Evolutionary conservation across 2,113 vertebrate species (phyloP).

Genomic region (Heterotilapia buettikoferi): DNA sequence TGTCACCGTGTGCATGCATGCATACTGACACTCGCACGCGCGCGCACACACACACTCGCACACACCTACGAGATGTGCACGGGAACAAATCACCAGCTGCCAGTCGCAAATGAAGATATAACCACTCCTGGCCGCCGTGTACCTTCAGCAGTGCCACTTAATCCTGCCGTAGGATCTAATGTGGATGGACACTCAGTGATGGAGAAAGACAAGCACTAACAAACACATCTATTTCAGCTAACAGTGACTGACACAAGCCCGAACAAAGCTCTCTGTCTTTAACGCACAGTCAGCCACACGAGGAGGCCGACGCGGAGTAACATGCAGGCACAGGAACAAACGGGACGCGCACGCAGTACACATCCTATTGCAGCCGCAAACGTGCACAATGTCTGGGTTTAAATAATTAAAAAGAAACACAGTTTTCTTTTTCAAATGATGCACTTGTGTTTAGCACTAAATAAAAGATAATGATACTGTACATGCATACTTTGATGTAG

Average conservation of each 20-base stretch:
- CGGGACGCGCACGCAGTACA: neutral
- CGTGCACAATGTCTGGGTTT: neutral
- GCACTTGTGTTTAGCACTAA: neutral
- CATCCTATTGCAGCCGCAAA: neutral
- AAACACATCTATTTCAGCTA: slow-evolving; percentile 48
- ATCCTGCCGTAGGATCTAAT: slow-evolving; percentile 58
- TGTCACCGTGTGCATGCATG: neutral
- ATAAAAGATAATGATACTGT: neutral
- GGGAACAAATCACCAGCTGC: slow-evolving; percentile 53
- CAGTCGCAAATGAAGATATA: slow-evolving; percentile 65
- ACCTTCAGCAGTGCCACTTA: slow-evolving; percentile 54
- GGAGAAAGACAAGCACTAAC: slow-evolving; percentile 44
- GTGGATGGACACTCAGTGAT: slow-evolving; percentile 61
- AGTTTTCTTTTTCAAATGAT: neutral
- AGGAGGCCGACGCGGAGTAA: neutral
- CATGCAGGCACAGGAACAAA: neutral
- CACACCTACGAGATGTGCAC: slow-evolving; percentile 13
- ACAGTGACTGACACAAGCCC: slow-evolving; percentile 41
- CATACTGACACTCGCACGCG: neutral
- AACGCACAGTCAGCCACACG: neutral
- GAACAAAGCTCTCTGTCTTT: neutral
- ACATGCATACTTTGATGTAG: neutral
- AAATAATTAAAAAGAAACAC: neutral
- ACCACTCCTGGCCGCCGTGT: slow-evolving; percentile 48
- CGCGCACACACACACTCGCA: neutral